These are phyloP conservation scores for Allygus modestus DNA, from an alignment of 2,888 invertebrate species.

Conservation along the genomic window DNA sequence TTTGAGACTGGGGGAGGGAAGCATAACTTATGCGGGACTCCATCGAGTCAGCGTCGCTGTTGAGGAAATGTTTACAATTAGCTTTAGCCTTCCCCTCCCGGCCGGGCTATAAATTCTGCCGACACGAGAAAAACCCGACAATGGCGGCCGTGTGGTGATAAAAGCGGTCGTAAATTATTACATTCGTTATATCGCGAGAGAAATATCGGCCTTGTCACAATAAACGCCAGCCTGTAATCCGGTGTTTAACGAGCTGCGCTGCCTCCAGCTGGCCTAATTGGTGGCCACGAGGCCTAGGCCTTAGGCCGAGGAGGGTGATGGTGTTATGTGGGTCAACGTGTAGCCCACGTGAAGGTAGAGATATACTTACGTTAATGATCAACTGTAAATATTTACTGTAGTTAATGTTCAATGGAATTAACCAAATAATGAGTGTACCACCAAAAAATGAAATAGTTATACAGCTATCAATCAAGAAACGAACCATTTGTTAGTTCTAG, in stretches of 20 bases:
- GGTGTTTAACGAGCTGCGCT: conserved; percentile 61
- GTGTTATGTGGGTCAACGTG: background rate
- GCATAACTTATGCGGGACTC: conserved; percentile 64
- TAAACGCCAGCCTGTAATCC: conserved; percentile 65
- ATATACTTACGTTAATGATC: too few species aligned
- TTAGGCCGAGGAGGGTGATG: background rate
- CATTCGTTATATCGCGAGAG: conserved; percentile 65
- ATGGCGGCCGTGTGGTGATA: conserved; percentile 66
- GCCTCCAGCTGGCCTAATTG: conserved; percentile 52
- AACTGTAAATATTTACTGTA: too few species aligned
- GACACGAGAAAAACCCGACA: conserved; percentile 65
- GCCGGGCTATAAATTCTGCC: conserved; percentile 64
- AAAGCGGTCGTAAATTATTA: conserved; percentile 66
- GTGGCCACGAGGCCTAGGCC: conserved; percentile 16
- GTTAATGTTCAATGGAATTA: too few species aligned
- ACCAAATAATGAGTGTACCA: too few species aligned
- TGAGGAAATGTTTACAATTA: conserved; percentile 66
- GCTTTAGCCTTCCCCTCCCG: conserved; percentile 63
- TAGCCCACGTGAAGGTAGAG: too few species aligned
- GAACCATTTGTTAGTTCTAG: too few species aligned
- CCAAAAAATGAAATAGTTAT: too few species aligned
- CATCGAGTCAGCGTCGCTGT: conserved; percentile 65
- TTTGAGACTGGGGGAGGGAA: conserved; percentile 60
- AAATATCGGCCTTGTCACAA: conserved; percentile 66
- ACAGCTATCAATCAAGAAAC: too few species aligned